Evolutionary conservation across 2,113 vertebrate genomes (phyloP).

Genomic region (Leptocoma aspasia): DNA sequence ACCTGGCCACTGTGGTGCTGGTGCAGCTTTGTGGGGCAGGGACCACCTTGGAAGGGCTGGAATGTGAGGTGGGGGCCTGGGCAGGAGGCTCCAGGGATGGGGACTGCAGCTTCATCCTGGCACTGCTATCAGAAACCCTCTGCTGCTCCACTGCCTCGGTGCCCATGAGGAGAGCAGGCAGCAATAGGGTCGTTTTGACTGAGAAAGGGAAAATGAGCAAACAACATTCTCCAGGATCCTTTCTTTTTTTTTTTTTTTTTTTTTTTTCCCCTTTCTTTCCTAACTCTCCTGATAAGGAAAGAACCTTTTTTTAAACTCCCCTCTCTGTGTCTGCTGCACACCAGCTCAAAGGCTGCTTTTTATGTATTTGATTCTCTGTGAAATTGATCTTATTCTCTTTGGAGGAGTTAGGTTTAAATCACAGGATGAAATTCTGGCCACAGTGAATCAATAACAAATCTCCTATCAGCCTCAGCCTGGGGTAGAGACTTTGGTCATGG

Average conservation of each 20-base stretch:
- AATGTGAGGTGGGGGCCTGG: too few relatives aligned
- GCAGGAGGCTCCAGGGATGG: neutral
- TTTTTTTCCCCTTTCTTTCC: neutral
- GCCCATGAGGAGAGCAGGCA: neutral
- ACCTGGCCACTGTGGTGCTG: fast-evolving
- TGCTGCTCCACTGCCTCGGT: neutral
- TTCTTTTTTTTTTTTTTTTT: neutral
- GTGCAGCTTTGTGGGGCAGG: neutral
- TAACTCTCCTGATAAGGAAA: conserved; percentile 10
- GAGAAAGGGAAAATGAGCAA: conserved; percentile 38
- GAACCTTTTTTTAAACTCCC: neutral
- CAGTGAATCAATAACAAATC: conserved; percentile 51
- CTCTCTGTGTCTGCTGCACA: neutral
- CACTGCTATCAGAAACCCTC: neutral
- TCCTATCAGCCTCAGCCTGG: neutral
- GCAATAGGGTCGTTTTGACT: conserved; percentile 10
- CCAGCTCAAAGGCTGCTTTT: conserved; percentile 47
- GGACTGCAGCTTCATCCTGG: neutral
- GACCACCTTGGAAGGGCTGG: neutral
- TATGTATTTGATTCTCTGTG: conserved; percentile 57
- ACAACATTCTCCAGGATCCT: neutral
- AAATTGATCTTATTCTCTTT: conserved; percentile 68
- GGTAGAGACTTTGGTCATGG: neutral
- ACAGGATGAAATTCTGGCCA: conserved; percentile 45
- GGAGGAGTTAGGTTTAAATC: conserved; percentile 64